Evolutionary conservation across 64 coral and sea anemone genomes (phyloP).

Genomic region (Platygyra sinensis): DNA sequence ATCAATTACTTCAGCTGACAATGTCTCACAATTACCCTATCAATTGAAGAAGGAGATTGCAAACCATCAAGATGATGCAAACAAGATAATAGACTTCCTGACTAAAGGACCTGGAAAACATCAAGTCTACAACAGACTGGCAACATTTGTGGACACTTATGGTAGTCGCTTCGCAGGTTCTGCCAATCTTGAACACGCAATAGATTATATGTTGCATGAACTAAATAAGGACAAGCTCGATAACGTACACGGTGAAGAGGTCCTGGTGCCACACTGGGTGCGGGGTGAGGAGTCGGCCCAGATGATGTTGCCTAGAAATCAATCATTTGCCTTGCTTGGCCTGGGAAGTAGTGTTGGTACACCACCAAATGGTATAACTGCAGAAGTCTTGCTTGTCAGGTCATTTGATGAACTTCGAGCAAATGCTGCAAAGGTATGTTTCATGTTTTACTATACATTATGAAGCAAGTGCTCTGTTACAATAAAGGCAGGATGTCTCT

Average conservation of each 20-base stretch:
- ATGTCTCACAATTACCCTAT: not conserved
- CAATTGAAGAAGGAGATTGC: conserved; percentile 47
- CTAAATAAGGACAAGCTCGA: conserved; percentile 76
- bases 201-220: conserved; percentile 87
- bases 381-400: conserved; percentile 88
- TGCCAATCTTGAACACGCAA: conserved; percentile 88
- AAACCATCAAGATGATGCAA: conserved; percentile 47
- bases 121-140: conserved; percentile 89
- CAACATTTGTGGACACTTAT: conserved; percentile 86
- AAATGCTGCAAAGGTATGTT: conserved; percentile 69
- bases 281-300: conserved; percentile 82
- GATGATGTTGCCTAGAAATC: conserved; percentile 77
- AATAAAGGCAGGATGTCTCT: too few species aligned
- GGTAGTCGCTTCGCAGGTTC: conserved; percentile 87
- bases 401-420: conserved; percentile 93
- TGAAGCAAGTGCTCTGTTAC: too few species aligned
- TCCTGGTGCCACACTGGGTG: conserved; percentile 87
- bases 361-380: conserved; percentile 85
- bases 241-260: conserved; percentile 94
- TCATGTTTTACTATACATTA: not conserved
- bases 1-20: not conserved
- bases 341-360: conserved; percentile 84
- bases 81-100: conserved; percentile 78
- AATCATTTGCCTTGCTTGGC: conserved; percentile 82
- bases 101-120: conserved; percentile 86